Percentiles rank a stretch among this genome's conserved stretches.
Evolutionary conservation across 2,888 invertebrate species (phyloP).

Genomic region (Nephrotoma guestfalica): DNA sequence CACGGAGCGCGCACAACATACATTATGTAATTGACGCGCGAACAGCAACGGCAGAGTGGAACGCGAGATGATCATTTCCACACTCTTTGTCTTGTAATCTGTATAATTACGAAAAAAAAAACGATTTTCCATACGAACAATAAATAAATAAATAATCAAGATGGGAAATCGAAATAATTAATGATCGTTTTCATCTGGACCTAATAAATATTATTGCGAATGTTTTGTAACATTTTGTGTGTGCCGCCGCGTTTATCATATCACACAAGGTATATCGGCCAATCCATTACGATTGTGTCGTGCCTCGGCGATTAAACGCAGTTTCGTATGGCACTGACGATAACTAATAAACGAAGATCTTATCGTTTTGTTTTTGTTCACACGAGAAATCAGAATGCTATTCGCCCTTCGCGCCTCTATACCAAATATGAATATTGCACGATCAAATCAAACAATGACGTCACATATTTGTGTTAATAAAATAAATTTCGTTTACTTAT

Average conservation of each 20-base stretch:
- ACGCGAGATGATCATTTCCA: background rate
- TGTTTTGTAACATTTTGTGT: background rate
- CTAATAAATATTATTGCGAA: background rate
- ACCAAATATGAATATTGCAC: background rate
- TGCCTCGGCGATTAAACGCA: background rate
- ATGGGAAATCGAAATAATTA: background rate
- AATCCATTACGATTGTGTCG: background rate
- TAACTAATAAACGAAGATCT: too few species aligned
- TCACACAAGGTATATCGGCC: background rate
- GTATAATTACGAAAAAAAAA: background rate
- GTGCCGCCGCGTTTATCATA: background rate
- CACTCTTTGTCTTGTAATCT: background rate
- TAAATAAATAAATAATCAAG: background rate
- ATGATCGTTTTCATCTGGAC: background rate
- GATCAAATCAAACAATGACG: background rate
- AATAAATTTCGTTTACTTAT: background rate
- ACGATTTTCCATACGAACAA: background rate
- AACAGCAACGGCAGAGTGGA: background rate
- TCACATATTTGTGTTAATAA: background rate
- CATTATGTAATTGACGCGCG: background rate
- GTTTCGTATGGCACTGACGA: background rate
- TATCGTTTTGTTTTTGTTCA: background rate
- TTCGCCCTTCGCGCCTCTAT: background rate
- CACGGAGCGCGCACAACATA: background rate
- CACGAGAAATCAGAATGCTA: background rate